Percentiles rank a stretch among this genome's conserved stretches.
phyloP scores from a whole-genome alignment of 2,113 vertebrate genomes.

The Sterrhoptilus dennistouni region DNA sequence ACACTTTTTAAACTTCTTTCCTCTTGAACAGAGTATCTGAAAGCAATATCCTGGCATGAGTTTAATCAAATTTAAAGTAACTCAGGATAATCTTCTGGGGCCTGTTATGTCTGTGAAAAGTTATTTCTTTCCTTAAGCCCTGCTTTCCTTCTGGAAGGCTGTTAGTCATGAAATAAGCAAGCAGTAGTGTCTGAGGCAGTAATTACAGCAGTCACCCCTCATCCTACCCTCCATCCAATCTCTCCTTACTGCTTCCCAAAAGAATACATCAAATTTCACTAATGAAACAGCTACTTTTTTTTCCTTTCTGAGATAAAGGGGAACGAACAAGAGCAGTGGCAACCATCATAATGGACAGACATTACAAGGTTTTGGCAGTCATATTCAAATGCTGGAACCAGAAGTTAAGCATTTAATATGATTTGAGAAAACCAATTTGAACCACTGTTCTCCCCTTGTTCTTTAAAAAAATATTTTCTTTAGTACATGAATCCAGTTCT shows the following conservation, averaged over 20 bases:
- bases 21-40: constrained; percentile 23
- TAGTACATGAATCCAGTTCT: not conserved
- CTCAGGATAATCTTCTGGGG: constrained; percentile 15
- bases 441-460: not conserved
- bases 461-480: not conserved
- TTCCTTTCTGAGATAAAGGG: not conserved
- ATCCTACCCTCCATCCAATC: not conserved
- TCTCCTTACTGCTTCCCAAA: not conserved
- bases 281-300: not conserved
- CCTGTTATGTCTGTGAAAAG: constrained; percentile 12
- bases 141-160: constrained; percentile 22
- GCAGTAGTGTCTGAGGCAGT: not conserved
- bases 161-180: constrained; percentile 7
- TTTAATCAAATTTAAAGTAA: constrained; percentile 63
- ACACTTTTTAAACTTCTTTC: constrained; percentile 5
- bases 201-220: not conserved
- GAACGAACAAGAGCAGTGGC: not conserved
- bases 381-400: not conserved
- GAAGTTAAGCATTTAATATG: not conserved
- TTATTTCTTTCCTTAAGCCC: constrained; percentile 37
- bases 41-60: constrained; percentile 44
- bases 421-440: not conserved
- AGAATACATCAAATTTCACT: not conserved
- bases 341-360: not conserved
- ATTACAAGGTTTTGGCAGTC: not conserved